phyloP scores from a whole-genome alignment of 2,113 vertebrate genomes.

The Trogon surrucura region DNA sequence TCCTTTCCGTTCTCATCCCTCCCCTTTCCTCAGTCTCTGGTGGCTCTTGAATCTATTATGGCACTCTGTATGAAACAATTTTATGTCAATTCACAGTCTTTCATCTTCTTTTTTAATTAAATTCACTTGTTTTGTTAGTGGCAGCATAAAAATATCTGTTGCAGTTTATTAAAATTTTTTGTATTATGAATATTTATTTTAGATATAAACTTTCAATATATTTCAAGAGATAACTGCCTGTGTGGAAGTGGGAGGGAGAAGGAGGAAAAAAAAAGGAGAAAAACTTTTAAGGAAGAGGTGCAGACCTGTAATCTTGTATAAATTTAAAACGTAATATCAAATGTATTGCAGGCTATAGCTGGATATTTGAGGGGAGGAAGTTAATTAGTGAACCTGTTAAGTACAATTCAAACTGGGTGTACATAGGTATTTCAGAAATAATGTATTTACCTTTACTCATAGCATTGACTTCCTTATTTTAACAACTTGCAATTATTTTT shows the following conservation, averaged over 20 bases:
- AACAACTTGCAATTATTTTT: neutral
- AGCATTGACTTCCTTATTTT: neutral
- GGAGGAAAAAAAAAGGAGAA: neutral
- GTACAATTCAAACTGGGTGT: neutral
- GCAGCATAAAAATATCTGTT: slow-evolving; percentile 9
- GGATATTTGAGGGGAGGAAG: accelerated
- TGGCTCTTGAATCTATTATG: slow-evolving; percentile 39
- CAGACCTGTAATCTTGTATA: neutral
- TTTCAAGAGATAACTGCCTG: slow-evolving; percentile 3
- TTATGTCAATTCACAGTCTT: slow-evolving; percentile 46
- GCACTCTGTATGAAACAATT: slow-evolving; percentile 23
- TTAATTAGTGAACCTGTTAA: neutral
- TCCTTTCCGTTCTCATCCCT: neutral
- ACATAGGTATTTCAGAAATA: neutral
- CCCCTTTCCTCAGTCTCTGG: slow-evolving; percentile 4
- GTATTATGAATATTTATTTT: slow-evolving; percentile 57
- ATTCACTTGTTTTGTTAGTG: slow-evolving; percentile 46
- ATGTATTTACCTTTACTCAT: neutral
- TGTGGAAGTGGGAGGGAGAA: neutral
- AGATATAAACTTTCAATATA: slow-evolving; percentile 2
- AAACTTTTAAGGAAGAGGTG: neutral
- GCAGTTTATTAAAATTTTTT: slow-evolving; percentile 47
- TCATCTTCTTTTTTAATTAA: slow-evolving; percentile 58
- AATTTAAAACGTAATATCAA: neutral
- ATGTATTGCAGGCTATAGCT: neutral